Evolutionary conservation across 2,113 vertebrate species (phyloP), one percentile per base, ranked within the genome.

Genomic region (Aramus guarauna): DNA sequence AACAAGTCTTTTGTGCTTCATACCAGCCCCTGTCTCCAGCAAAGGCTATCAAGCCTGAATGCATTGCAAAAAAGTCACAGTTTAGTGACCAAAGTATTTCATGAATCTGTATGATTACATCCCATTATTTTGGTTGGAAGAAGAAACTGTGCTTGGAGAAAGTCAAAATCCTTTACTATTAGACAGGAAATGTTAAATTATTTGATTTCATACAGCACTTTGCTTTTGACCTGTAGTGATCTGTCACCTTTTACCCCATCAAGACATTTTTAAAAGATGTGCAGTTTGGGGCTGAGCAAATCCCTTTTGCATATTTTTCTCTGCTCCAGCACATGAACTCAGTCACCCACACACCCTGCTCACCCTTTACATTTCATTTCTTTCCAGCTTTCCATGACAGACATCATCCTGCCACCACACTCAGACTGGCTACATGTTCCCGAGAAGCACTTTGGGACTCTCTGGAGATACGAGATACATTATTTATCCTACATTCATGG

Each of bases 131-230:
- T 11, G 6, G 17, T 11, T 86, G 55, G 37, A 58, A 74, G 64
- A 83, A 0, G 6, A 37, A 87, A 24, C 72, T 4, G 15, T 15
- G 43, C 67, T 75, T 56, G 66, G 18, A 82, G 45, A 60, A 79
- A 67, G 62, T 60, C 7, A 79, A 56, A 82, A 64, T n/a, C 52
- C 39, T 56, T 93, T 47, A 60, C 39, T 68, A 56, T 72, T 53
- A 82, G 64, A 85, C 76, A 79, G 30, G 48, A 85, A 79, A 85
- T 7, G 43, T 60, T 93, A 20, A 53, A 84, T 91, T 84, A 81
- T 71, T 84, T 62, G 69, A 80, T 66, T 86, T 87, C 84, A 62
- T 45, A 66, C 3, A 66, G 50, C 34, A 32, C 80, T 87, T 66
- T 53, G 90, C 32, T 81, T 95, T 62, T 87, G 87, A 81, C 52